Evolutionary conservation across 1,140 invertebrate species (phyloP).

Genomic region (Coboldia fuscipes): DNA sequence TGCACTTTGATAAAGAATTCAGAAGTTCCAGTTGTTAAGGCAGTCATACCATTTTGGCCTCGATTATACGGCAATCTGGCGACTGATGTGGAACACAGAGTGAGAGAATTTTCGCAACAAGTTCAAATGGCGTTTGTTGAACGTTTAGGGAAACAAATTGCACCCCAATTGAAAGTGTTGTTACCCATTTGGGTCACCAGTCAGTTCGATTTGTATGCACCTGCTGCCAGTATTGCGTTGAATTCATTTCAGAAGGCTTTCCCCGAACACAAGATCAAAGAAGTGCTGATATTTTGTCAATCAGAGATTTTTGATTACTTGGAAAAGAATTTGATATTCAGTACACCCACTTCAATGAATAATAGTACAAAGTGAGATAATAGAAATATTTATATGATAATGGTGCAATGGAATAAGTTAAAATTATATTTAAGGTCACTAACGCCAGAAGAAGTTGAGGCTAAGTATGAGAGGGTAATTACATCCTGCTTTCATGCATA

Average conservation of each 20-base stretch:
- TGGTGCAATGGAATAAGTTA: slow-evolving; percentile 5
- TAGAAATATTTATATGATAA: slow-evolving; percentile 1
- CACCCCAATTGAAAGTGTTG: slow-evolving; percentile 51
- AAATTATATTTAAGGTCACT: no score
- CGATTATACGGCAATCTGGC: slow-evolving; percentile 47
- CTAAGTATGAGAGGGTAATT: slow-evolving; percentile 45
- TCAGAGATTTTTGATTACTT: slow-evolving; percentile 53
- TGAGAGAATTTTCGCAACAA: slow-evolving; percentile 48
- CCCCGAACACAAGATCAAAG: slow-evolving; percentile 38
- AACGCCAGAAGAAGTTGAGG: slow-evolving; percentile 44
- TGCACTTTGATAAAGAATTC: slow-evolving; percentile 35
- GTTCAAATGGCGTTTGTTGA: slow-evolving; percentile 44
- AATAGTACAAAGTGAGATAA: slow-evolving; percentile 29
- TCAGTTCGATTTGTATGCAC: slow-evolving; percentile 61
- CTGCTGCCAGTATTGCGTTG: slow-evolving; percentile 48
- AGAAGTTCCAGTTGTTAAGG: slow-evolving; percentile 33
- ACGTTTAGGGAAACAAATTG: slow-evolving; percentile 47
- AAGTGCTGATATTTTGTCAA: slow-evolving; percentile 55
- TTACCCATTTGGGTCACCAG: slow-evolving; percentile 54
- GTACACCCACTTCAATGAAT: slow-evolving; percentile 41
- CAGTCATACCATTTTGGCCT: slow-evolving; percentile 55
- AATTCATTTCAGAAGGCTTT: slow-evolving; percentile 52
- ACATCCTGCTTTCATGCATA: slow-evolving; percentile 43
- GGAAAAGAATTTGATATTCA: slow-evolving; percentile 40
- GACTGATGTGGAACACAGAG: slow-evolving; percentile 53